Evolutionary conservation across 2,888 invertebrate genomes (phyloP).

Genomic region (Epistrophella euchroma): DNA sequence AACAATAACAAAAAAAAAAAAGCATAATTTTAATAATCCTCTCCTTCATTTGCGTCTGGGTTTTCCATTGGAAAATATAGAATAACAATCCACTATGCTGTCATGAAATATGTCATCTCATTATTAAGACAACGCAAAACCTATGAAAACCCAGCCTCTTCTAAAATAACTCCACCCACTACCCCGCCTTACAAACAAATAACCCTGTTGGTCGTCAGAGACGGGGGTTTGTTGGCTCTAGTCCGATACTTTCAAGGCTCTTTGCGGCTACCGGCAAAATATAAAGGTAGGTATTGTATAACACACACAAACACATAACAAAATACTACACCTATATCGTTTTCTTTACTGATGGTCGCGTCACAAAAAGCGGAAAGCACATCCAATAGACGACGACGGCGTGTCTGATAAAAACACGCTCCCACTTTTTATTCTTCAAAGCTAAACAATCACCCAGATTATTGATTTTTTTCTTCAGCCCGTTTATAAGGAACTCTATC

Average conservation of each 20-base stretch:
- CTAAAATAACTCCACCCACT: neutral
- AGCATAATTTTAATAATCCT: constrained; percentile 35
- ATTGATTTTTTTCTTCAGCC: constrained; percentile 44
- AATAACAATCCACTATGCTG: constrained; percentile 14
- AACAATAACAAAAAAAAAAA: constrained; percentile 37
- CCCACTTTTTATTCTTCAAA: neutral
- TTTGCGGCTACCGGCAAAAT: constrained; percentile 40
- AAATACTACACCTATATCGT: neutral
- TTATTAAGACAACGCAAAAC: constrained; percentile 55
- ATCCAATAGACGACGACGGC: constrained; percentile 49
- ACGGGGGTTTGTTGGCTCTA: neutral
- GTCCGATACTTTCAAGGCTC: constrained; percentile 44
- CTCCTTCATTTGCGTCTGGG: constrained; percentile 40
- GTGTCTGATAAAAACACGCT: constrained; percentile 35
- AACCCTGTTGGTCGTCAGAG: neutral
- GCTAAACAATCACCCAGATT: constrained; percentile 8
- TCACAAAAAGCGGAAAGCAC: constrained; percentile 50
- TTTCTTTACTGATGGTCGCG: constrained; percentile 25
- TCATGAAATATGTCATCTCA: constrained; percentile 57
- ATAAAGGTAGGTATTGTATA: neutral
- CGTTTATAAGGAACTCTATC: constrained; percentile 6
- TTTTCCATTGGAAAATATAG: constrained; percentile 37
- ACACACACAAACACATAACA: constrained; percentile 2
- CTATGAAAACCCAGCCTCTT: constrained; percentile 24
- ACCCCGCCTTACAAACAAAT: neutral